Evolutionary conservation across 2,113 vertebrate species (phyloP).

Genomic region (Hucho hucho): DNA sequence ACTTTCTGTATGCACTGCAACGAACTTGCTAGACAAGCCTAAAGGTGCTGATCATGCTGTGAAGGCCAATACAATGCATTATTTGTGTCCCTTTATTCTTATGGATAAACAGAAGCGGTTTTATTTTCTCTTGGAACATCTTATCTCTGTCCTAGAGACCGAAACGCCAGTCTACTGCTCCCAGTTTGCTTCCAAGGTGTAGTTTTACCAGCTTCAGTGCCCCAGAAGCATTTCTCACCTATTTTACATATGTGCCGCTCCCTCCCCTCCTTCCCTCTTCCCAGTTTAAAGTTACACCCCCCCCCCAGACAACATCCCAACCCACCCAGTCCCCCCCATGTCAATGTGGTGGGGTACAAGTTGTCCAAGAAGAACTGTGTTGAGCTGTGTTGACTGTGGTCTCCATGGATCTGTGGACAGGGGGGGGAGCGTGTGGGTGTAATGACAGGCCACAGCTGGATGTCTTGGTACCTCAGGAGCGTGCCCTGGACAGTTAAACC

Average conservation of each 20-base stretch:
- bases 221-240: conserved; percentile 64
- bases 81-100: conserved; percentile 49
- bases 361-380: conserved; percentile 56
- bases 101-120: conserved; percentile 76
- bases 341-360: conserved; percentile 40
- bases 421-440: conserved; percentile 43
- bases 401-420: conserved; percentile 46
- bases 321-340: conserved; percentile 21
- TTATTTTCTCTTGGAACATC: background rate
- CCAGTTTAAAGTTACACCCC: conserved; percentile 64
- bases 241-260: conserved; percentile 44
- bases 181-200: conserved; percentile 6
- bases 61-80: no score
- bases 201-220: conserved; percentile 4
- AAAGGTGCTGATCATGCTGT: no score
- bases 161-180: background rate
- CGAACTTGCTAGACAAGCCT: no score
- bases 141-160: conserved; percentile 20
- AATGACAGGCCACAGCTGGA: conserved; percentile 66
- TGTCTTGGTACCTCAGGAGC: conserved; percentile 38
- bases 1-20: no score
- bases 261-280: conserved; percentile 42
- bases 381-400: conserved; percentile 61
- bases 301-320: background rate
- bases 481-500: conserved; percentile 51